These are phyloP conservation scores for Anarsia innoxiella DNA, from an alignment of 2,888 invertebrate species.

Conservation along the genomic window DNA sequence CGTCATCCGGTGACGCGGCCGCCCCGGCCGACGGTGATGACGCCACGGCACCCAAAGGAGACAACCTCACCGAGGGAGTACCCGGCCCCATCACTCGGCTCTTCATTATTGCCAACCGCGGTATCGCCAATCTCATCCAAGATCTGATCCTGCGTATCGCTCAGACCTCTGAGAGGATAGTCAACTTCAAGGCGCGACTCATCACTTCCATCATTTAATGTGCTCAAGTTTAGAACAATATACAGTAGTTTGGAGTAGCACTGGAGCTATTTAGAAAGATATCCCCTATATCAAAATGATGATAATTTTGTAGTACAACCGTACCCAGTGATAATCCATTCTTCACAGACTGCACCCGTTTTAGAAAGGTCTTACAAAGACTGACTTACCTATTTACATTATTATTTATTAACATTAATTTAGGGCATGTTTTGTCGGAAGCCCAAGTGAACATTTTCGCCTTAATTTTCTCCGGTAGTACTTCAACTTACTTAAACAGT, in stretches of 20 bases:
- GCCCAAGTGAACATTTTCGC: constrained; percentile 6
- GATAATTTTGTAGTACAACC: neutral
- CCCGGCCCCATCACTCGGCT: constrained; percentile 91
- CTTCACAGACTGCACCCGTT: no score
- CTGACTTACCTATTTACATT: no score
- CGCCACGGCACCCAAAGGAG: constrained; percentile 75
- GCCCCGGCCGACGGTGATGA: constrained; percentile 69
- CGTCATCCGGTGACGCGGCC: constrained; percentile 32
- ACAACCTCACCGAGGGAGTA: constrained; percentile 86
- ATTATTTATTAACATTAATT: neutral
- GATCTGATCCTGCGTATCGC: constrained; percentile 92
- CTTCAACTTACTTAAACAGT: constrained; percentile 15
- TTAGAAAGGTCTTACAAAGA: no score
- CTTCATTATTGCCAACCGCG: constrained; percentile 90
- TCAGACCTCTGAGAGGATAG: constrained; percentile 92
- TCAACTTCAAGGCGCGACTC: constrained; percentile 94
- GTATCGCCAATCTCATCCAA: constrained; percentile 89
- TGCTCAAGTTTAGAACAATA: constrained; percentile 46
- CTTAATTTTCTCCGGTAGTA: constrained; percentile 10
- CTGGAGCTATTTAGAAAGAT: constrained; percentile 6
- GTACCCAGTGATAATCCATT: neutral
- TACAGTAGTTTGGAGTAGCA: constrained; percentile 23
- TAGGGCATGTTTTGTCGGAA: neutral
- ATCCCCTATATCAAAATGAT: neutral
- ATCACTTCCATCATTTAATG: constrained; percentile 91